Base-by-base conservation (phyloP, 2,888 invertebrate genomes). In the Synergus umbraculus region DNA sequence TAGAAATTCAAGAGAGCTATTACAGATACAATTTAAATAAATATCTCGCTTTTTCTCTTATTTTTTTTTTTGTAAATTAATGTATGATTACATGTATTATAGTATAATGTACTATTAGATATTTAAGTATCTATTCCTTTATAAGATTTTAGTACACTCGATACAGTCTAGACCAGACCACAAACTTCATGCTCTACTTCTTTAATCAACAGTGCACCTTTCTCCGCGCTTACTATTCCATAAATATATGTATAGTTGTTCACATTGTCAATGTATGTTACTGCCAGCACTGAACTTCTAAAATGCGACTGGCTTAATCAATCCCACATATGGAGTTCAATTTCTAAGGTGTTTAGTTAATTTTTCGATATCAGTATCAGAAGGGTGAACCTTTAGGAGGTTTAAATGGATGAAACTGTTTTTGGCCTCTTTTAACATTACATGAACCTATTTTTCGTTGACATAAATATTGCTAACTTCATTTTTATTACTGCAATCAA, bases 151-250 rank as follows among this genome's bases (percentile, higher is more conserved):
- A 67, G 46, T 67, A 29, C 67, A 4, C 8, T 44, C 13, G 44
- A 29, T 29, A 46, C 44, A 67, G 67, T 67, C 67, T 67, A 43
- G 67, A 67, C 67, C 44, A 18, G 67, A 46, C 67, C 22, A 67
- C 46, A 67, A 67, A 67, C 44, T 67, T 44, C 22, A 67, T 15
- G 46, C 46, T 67, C 44, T 67, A 67, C 46, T 67, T 67, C 67
- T 67, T 46, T 46, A 67, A 67, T 46, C 67, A 67, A 46, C 67
- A 66, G 22, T 67, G 29, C 67, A 67, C 44, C 46, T 67, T 67
- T 67, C 46, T 22, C 46, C 18, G 22, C 12, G 12, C 43, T 18
- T 43, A 12, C 12, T 67, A 67, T 67, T 44, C 18, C 44, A 67
- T 67, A 67, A 12, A 15, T 65, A 65, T 65, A 65, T 65, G 43